These are phyloP conservation scores for Digitonthophagus gazella DNA, from an alignment of 2,888 invertebrate species.

Conservation along the genomic window DNA sequence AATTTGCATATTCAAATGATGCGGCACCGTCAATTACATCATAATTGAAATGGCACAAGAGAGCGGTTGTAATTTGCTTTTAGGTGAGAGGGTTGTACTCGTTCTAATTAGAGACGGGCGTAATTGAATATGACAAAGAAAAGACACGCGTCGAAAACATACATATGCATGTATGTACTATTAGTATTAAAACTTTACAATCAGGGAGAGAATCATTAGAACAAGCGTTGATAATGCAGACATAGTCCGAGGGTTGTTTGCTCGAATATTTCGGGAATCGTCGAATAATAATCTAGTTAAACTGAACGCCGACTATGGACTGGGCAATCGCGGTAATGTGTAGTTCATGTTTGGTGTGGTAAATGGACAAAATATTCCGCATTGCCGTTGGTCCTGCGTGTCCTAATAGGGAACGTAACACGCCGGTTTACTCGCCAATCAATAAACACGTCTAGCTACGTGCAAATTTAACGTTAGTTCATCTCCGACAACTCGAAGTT, in stretches of 20 bases:
- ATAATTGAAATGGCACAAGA: not conserved
- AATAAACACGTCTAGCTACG: not conserved
- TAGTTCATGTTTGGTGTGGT: not conserved
- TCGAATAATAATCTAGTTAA: not conserved
- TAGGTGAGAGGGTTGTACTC: not conserved
- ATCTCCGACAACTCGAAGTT: not conserved
- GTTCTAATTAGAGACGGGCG: not conserved
- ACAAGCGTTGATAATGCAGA: not conserved
- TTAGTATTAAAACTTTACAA: not conserved
- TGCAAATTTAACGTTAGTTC: not conserved
- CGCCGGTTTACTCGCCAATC: not conserved
- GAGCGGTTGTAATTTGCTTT: not conserved
- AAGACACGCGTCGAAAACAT: too few relatives aligned
- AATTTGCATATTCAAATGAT: not conserved
- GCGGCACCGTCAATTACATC: not conserved
- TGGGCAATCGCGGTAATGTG: not conserved
- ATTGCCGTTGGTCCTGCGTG: not conserved
- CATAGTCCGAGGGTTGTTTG: not conserved
- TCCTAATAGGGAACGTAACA: not conserved
- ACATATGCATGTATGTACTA: too few relatives aligned
- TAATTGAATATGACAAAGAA: not conserved
- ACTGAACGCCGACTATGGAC: not conserved
- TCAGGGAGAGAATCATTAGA: not conserved
- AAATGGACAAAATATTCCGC: not conserved
- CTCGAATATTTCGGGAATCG: not conserved